A percentile compares a stretch with the other conserved stretches of the same genome.
Evolutionary conservation across 37 sponge, comb jelly and placozoan species (phyloP).

Genomic region (Halisarca cf. caerulea): DNA sequence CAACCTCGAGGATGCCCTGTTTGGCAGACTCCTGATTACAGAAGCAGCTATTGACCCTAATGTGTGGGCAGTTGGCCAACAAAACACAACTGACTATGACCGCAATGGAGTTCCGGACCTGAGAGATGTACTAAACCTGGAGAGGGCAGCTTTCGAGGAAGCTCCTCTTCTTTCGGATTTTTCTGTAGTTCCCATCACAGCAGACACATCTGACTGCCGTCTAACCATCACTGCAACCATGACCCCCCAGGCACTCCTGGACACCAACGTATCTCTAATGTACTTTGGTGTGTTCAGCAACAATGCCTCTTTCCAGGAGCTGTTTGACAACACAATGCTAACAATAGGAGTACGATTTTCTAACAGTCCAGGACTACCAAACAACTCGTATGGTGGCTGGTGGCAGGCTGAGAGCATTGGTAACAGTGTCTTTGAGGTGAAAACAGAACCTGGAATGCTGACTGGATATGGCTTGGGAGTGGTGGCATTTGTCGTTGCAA

Average conservation of each 20-base stretch:
- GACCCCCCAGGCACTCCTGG: neutral
- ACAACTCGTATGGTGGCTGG: constrained; percentile 68
- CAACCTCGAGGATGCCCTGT: constrained; percentile 55
- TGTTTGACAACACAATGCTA: constrained; percentile 49
- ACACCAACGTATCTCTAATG: constrained; percentile 12
- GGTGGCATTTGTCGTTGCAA: constrained; percentile 30
- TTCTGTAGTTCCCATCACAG: constrained; percentile 40
- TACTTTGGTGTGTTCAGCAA: constrained; percentile 57
- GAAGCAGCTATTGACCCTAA: neutral
- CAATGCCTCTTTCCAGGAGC: constrained; percentile 32
- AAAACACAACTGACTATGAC: constrained; percentile 66
- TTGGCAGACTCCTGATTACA: neutral
- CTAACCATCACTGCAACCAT: constrained; percentile 63
- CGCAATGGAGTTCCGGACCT: constrained; percentile 46
- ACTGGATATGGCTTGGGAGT: constrained; percentile 54
- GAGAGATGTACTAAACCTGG: constrained; percentile 47
- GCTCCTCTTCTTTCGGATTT: constrained; percentile 50
- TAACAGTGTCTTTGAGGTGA: constrained; percentile 41
- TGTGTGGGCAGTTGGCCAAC: neutral
- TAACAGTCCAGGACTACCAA: neutral
- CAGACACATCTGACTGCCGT: constrained; percentile 55
- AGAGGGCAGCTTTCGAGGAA: constrained; percentile 31
- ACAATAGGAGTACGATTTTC: constrained; percentile 35
- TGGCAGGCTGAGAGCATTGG: constrained; percentile 45
- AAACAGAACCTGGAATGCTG: constrained; percentile 41